Percentiles rank a stretch among this genome's conserved stretches.
Evolutionary conservation across 2,797 vertebrate genomes (phyloP).

Genomic region (Eutrigla gurnardus): DNA sequence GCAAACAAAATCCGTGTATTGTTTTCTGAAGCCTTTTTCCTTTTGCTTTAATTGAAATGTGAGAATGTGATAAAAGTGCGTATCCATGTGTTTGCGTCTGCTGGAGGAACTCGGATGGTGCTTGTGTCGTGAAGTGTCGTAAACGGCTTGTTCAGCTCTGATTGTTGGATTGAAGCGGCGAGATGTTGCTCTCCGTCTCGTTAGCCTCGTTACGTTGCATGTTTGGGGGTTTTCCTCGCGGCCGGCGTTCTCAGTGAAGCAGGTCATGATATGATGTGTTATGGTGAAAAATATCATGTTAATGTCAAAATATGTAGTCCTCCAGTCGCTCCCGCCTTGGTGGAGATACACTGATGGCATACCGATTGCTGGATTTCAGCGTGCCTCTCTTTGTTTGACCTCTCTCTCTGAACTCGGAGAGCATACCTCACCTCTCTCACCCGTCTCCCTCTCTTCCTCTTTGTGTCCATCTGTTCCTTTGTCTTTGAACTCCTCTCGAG

Average conservation of each 20-base stretch:
- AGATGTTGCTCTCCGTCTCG: too few species aligned
- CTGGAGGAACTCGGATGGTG: too few species aligned
- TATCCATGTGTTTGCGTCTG: too few species aligned
- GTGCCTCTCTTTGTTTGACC: constrained; percentile 25
- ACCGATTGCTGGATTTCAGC: constrained; percentile 27
- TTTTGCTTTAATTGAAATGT: too few species aligned
- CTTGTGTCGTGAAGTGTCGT: too few species aligned
- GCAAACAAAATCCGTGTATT: too few species aligned
- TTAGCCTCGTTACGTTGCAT: too few species aligned
- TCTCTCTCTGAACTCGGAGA: constrained; percentile 53
- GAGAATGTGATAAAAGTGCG: too few species aligned
- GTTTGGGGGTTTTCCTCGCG: neutral
- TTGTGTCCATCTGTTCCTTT: constrained; percentile 71
- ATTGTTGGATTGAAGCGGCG: too few species aligned
- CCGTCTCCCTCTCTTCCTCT: constrained; percentile 48
- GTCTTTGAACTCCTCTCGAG: constrained; percentile 63
- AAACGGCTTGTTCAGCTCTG: too few species aligned
- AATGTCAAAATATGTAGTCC: constrained; percentile 53
- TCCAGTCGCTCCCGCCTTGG: constrained; percentile 40
- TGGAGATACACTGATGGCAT: constrained; percentile 64
- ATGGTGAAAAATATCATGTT: constrained; percentile 28
- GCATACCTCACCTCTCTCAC: constrained; percentile 69
- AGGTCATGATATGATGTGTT: neutral
- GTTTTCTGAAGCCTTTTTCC: too few species aligned
- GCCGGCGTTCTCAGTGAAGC: constrained; percentile 2